A percentile compares a stretch with the other conserved stretches of the same genome.
Evolutionary conservation across 2,113 vertebrate genomes (phyloP).

Genomic region (Parus major): DNA sequence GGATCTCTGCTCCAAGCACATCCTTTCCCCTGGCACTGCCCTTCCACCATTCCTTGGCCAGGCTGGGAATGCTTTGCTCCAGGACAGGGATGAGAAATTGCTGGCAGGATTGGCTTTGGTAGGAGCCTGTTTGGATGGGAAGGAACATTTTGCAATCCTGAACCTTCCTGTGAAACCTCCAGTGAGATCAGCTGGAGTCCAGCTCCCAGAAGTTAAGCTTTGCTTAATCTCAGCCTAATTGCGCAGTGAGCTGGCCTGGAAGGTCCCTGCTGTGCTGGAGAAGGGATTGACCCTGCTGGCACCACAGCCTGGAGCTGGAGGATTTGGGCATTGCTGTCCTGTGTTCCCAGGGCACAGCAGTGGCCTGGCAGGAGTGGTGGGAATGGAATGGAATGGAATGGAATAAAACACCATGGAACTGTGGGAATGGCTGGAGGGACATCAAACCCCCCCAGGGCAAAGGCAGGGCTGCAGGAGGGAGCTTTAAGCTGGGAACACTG

Average conservation of each 20-base stretch:
- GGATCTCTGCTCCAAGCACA: neutral
- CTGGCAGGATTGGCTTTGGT: neutral
- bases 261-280: neutral
- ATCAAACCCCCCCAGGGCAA: neutral
- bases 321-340: neutral
- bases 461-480: accelerated
- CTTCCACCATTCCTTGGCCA: too few relatives aligned
- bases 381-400: neutral
- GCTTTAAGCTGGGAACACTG: neutral
- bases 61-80: neutral
- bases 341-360: neutral
- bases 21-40: neutral
- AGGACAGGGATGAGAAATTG: neutral
- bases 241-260: neutral
- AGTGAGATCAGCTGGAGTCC: neutral
- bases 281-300: neutral
- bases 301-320: neutral
- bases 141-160: neutral
- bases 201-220: neutral
- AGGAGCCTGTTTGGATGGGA: neutral
- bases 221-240: neutral
- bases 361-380: neutral
- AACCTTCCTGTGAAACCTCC: neutral
- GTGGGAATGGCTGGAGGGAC: neutral
- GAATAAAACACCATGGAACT: accelerated